These are phyloP conservation scores for Dromiciops gliroides DNA, from an alignment of 2,113 vertebrate genomes.

Conservation along the genomic window DNA sequence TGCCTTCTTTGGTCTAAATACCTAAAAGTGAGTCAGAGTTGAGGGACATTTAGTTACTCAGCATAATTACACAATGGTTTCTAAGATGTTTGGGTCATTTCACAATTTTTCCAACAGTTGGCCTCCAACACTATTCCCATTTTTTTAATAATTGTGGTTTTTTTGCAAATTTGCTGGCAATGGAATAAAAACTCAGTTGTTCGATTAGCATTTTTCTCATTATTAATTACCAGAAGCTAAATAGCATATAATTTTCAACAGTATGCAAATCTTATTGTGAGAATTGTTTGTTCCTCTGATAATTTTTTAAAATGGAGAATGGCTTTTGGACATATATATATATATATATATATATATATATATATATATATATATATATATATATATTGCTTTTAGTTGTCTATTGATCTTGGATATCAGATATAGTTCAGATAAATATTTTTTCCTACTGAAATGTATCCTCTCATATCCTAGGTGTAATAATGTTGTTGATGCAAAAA, in stretches of 20 bases:
- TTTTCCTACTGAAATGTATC: not conserved
- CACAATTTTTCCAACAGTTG: not conserved
- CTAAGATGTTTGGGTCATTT: no score
- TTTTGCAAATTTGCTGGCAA: not conserved
- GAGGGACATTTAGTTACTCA: not conserved
- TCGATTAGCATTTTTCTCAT: not conserved
- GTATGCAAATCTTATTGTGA: not conserved
- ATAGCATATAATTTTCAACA: not conserved
- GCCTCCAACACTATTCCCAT: not conserved
- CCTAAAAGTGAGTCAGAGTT: not conserved
- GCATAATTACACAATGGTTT: not conserved
- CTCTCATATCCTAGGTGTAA: not conserved
- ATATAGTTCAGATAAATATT: not conserved
- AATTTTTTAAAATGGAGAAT: not conserved
- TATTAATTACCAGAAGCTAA: not conserved
- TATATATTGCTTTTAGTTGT: not conserved
- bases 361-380: no score
- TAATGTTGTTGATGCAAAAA: not conserved
- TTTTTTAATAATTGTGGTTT: not conserved
- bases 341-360: no score
- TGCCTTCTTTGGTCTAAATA: not conserved
- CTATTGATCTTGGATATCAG: not conserved
- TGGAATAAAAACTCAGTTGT: not conserved
- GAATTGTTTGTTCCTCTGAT: not conserved
- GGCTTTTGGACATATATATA: not conserved